Evolutionary conservation across 2,797 vertebrate genomes (phyloP).

Genomic region (Masticophis lateralis): DNA sequence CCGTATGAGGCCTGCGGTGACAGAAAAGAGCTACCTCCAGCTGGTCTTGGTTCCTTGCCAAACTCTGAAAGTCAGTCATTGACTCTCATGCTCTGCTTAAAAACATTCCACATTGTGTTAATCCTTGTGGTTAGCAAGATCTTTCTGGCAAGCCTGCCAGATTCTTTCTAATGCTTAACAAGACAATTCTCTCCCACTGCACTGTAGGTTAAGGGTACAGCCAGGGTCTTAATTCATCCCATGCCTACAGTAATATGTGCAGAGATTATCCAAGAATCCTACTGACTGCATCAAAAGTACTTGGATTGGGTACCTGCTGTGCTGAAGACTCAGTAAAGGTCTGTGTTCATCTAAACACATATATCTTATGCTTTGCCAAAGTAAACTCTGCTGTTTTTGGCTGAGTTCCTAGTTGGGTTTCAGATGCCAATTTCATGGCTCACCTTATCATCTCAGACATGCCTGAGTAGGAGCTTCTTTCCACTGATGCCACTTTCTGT

Average conservation of each 20-base stretch:
- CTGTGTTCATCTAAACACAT: constrained; percentile 44
- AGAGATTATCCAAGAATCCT: constrained; percentile 5
- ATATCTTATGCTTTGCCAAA: constrained; percentile 39
- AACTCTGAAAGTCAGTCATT: constrained; percentile 51
- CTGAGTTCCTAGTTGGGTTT: constrained; percentile 47
- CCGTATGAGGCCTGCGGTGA: constrained; percentile 28
- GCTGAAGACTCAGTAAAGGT: constrained; percentile 40
- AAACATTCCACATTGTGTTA: constrained; percentile 43
- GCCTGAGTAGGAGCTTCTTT: constrained; percentile 4
- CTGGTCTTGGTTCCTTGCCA: constrained; percentile 47
- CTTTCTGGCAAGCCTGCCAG: constrained; percentile 36
- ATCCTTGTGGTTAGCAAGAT: constrained; percentile 45
- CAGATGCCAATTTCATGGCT: constrained; percentile 36
- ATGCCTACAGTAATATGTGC: constrained; percentile 30
- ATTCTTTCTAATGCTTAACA: constrained; percentile 17
- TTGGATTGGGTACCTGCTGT: constrained; percentile 52
- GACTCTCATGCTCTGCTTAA: constrained; percentile 48
- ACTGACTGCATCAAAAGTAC: constrained; percentile 35
- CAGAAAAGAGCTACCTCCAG: constrained; percentile 53
- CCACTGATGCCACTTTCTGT: not conserved
- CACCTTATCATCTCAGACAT: constrained; percentile 26
- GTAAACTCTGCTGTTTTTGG: constrained; percentile 41
- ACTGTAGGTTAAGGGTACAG: constrained; percentile 26
- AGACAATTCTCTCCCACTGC: constrained; percentile 10
- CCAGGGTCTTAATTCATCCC: constrained; percentile 43